Percentiles rank a stretch among this genome's conserved stretches.
phyloP scores from a whole-genome alignment of 2,888 invertebrate species.

The Cephus spinipes region DNA sequence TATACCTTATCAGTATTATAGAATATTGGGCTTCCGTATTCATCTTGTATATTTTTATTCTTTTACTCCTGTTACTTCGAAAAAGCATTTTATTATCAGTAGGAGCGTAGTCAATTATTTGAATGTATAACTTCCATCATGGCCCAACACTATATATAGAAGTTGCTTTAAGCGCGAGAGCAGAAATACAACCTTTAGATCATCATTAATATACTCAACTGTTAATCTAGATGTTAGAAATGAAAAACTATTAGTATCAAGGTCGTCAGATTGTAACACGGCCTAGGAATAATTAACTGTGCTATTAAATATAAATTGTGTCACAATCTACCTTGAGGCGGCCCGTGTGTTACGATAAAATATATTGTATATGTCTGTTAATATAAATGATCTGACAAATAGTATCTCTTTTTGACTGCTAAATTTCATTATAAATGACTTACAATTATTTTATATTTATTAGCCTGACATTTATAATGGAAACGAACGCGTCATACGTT shows the following conservation, averaged over 20 bases:
- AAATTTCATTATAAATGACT: constrained; percentile 1
- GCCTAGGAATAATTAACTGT: background rate
- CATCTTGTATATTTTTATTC: background rate
- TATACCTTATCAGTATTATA: background rate
- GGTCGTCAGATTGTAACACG: background rate
- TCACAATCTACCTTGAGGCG: background rate
- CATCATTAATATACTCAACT: background rate
- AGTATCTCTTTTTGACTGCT: background rate
- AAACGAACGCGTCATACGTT: background rate
- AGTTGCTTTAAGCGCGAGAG: background rate
- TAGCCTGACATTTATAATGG: constrained; percentile 15
- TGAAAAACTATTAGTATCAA: background rate
- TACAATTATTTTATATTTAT: constrained; percentile 14
- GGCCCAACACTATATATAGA: background rate
- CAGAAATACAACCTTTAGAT: background rate
- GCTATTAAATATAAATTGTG: background rate
- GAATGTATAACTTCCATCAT: background rate
- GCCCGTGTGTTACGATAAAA: background rate
- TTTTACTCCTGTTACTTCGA: background rate
- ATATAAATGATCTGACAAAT: background rate
- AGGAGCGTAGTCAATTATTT: background rate
- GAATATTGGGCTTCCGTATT: background rate
- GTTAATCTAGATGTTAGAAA: background rate
- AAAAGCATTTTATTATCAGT: background rate
- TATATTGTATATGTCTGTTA: background rate